Base-by-base conservation (phyloP, 1,140 invertebrate species). In the Apis dorsata region DNA sequence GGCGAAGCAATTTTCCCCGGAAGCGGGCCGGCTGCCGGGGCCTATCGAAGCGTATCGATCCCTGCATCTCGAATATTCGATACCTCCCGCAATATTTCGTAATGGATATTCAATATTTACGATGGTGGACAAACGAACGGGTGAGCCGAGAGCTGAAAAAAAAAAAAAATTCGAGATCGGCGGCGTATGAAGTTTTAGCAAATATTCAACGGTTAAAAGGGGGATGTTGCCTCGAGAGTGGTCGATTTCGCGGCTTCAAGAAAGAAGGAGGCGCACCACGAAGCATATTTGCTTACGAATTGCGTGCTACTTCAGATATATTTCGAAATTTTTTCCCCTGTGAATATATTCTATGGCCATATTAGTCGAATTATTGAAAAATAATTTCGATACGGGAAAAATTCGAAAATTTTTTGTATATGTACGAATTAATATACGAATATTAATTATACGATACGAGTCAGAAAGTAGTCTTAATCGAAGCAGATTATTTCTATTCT, bases 21-120 rank as follows among this genome's bases (percentile, higher is more conserved):
- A 55, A 73, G 19, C 73, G n/a, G 28, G 8, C 59, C 65, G 72
- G 59, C 34, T 60, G 51, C 49, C 15, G 24, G 59, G 44, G 70
- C 69, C 57, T 68, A 60, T 66, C 76, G 34, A 24, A 15, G 49
- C 68, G 76, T 87, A 87, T 87, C 86, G 86, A 79, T 79, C 73
- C 49, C 49, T 7, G 57, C 73, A 63, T 86, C 76, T 84, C 85
- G 86, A 87, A 84, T 87, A 87, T 87, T 83, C 86, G 85, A 87
- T 87, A 87, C 80, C 77, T 55, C 80, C 72, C 66, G 77, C 85
- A 87, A 87, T 87, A 87, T 85, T 87, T 87, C 86, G 79, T 87
- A 87, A 87, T 87, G 81, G 86, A 87, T 87, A 87, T 87, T 86
- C 86, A 87, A 87, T 87, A 87, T 87, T 87, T 87, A 87, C 86